These are phyloP conservation scores for Oreotrochilus melanogaster DNA, from an alignment of 2,113 vertebrate genomes.

Conservation along the genomic window DNA sequence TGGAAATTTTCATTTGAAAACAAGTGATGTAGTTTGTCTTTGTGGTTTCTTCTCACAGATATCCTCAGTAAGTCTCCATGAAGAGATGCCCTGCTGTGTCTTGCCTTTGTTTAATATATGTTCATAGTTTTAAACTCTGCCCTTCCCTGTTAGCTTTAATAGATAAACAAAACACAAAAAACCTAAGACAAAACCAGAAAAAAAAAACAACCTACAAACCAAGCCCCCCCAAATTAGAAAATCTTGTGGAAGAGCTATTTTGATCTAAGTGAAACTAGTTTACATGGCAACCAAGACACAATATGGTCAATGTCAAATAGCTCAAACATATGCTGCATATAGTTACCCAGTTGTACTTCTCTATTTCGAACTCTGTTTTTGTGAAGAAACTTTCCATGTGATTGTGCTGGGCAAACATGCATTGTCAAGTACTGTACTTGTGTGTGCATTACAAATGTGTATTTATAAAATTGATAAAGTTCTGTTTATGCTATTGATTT, in stretches of 20 bases:
- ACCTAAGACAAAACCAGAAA: neutral
- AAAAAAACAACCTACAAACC: neutral
- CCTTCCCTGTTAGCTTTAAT: neutral
- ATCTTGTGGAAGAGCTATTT: neutral
- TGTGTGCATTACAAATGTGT: neutral
- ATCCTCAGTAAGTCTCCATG: neutral
- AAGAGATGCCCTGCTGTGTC: neutral
- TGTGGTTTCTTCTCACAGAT: neutral
- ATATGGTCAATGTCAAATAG: neutral
- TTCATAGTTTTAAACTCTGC: neutral
- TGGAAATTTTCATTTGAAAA: neutral
- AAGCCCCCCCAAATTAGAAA: neutral
- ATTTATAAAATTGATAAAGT: neutral
- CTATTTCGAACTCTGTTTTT: neutral
- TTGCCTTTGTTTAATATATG: neutral
- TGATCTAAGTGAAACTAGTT: neutral
- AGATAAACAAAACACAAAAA: neutral
- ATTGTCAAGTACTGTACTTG: neutral
- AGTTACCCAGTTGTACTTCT: neutral
- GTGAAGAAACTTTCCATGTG: neutral
- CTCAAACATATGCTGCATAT: neutral
- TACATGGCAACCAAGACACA: neutral
- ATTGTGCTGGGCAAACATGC: neutral
- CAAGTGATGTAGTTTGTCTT: neutral
- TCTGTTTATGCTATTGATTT: neutral